Percentiles rank a stretch among this genome's conserved stretches.
Conservation (phyloP, 1,140 invertebrate genomes). For the Hypothenemus hampei region DNA sequence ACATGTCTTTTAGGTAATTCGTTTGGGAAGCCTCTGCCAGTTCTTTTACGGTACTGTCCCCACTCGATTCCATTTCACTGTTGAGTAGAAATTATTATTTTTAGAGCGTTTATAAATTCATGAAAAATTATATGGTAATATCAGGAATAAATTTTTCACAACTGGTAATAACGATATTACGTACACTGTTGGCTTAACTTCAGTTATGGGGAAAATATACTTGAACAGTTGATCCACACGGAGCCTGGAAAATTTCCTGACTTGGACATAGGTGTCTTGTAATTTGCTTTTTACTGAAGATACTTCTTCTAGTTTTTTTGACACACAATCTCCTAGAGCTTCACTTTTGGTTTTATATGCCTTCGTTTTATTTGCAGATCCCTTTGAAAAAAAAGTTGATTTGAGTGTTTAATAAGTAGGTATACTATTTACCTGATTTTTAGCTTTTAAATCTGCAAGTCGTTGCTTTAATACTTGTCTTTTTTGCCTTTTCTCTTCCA, state of each 20-base stretch:
- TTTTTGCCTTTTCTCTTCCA: conserved; percentile 58
- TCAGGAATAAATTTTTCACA: conserved; percentile 5
- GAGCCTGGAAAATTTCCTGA: conserved; percentile 58
- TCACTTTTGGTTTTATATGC: conserved; percentile 25
- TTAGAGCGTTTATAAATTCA: not conserved
- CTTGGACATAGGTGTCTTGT: conserved; percentile 51
- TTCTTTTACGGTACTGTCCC: conserved; percentile 62
- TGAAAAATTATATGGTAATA: conserved; percentile 5
- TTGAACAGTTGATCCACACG: conserved; percentile 64
- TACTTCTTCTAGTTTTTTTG: conserved; percentile 49
- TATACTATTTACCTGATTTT: conserved; percentile 47
- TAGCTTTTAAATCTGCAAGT: conserved; percentile 50
- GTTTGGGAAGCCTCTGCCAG: conserved; percentile 72
- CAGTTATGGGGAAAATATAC: conserved; percentile 71
- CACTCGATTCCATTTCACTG: conserved; percentile 53
- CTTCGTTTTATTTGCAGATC: conserved; percentile 50
- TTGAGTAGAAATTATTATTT: conserved; percentile 34
- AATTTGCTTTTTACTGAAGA: conserved; percentile 51
- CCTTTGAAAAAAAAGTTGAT: not conserved
- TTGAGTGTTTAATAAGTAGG: conserved; percentile 42
- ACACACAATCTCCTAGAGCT: conserved; percentile 52
- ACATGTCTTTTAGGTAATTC: conserved; percentile 67
- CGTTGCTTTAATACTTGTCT: conserved; percentile 52
- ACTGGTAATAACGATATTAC: conserved; percentile 27
- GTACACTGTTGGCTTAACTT: conserved; percentile 54